Evolutionary conservation across 2,888 invertebrate genomes (phyloP), one percentile per base, ranked within the genome.

Genomic region (Galeopsomyia nigrocyanea): DNA sequence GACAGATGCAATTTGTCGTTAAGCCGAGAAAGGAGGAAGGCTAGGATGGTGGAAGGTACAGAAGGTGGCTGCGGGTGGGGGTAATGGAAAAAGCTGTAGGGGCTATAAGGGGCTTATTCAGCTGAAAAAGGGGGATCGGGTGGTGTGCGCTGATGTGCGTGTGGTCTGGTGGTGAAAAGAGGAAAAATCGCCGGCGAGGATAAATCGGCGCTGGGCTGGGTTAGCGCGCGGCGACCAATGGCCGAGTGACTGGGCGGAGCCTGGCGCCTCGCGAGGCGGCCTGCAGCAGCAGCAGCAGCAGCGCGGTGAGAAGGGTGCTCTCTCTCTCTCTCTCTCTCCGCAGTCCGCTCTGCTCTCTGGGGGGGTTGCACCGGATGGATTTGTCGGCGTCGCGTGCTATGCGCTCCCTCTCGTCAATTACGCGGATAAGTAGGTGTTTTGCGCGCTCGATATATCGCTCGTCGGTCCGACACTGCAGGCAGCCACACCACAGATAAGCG

Each of bases 321-420:
- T 26, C 26, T 2, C 26, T 26, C 26, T n/a, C n/a, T n/a, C n/a
- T n/a, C n/a, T n/a, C n/a, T n/a, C n/a, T n/a, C n/a, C n/a, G n/a
- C n/a, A n/a, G 26, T 2, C 26, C 3, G 22, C 17, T 13, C 21
- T n/a, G 26, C 26, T 26, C 26, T 2, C 26, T 51, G 49, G 46
- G 71, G 60, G 71, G 63, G 14, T 16, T 22, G 26, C 53, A n/a
- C 58, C 50, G 50, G 61, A 62, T 69, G 50, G 56, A 66, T 69
- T 66, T 47, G 73, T 69, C 65, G 19, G 63, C 62, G 63, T 83
- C 78, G 82, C 83, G 83, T 82, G 84, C 82, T 81, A 80, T 78
- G 74, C 73, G 68, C 75, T 39, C 22, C 22, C 75, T 80, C 82
- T 82, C 80, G 82, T 83, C 84, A 83, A 85, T 85, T 84, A 84